Evolutionary conservation across 2,888 invertebrate species (phyloP), one percentile per base, ranked within the genome.

Genomic region (Hyppa rectilinea): DNA sequence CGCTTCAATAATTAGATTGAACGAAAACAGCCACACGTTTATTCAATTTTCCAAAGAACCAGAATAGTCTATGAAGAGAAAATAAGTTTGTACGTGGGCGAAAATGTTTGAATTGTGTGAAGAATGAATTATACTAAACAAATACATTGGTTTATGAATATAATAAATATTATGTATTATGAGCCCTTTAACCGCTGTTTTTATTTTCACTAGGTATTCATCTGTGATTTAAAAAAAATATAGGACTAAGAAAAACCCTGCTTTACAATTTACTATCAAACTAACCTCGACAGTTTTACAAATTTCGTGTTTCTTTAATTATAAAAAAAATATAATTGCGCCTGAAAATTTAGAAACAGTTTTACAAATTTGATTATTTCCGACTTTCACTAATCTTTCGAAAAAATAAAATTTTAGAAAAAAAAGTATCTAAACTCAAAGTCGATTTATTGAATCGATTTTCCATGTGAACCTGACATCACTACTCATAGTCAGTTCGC

Each of bases 401-500:
- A n/a, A n/a, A n/a, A n/a, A n/a, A n/a, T n/a, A n/a, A n/a, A n/a
- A n/a, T n/a, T n/a, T n/a, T n/a, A n/a, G n/a, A n/a, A n/a, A n/a
- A n/a, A n/a, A n/a, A n/a, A n/a, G n/a, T 2, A 5, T 23, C 23
- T 23, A 2, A 23, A 23, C 14, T 23, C 23, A 14, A 23, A 23
- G 5, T 23, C 14, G 26, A 26, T 26, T 60, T 38, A 47, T 56
- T n/a, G 38, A 40, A 17, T 61, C 29, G 10, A 65, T 45, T 9
- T 38, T 20, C 4, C 17, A 29, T 9, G 50, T 5, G 31, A 20
- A 26, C 17, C 0, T 60, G n/a, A 59, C 84, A 78, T 81, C 81
- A 75, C 83, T 85, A 78, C 36, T 56, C 55, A 50, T 75, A 47
- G 55, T 69, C 52, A 64, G 52, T 73, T 70, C 62, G 56, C 66